Evolutionary conservation across 2,113 vertebrate genomes (phyloP).

Genomic region (Empidonax alnorum): DNA sequence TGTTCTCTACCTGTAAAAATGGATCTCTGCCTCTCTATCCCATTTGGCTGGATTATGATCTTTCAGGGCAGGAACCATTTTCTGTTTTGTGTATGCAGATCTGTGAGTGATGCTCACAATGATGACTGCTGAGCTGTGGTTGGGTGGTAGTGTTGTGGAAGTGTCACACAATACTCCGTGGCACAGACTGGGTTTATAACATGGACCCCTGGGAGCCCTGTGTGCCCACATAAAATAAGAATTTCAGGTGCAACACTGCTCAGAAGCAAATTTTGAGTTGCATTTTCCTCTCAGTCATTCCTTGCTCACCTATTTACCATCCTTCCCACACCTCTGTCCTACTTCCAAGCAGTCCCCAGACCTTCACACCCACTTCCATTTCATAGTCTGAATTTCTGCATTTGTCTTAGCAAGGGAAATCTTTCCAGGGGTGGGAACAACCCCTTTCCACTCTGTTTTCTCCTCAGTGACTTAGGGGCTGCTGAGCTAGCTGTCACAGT

Average conservation of each 20-base stretch:
- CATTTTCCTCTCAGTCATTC: not conserved
- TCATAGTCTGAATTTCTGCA: not conserved
- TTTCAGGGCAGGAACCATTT: not conserved
- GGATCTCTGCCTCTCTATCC: not conserved
- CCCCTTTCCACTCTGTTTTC: not conserved
- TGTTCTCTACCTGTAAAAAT: not conserved
- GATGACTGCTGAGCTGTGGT: not conserved
- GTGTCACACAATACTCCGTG: not conserved
- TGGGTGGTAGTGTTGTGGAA: not conserved
- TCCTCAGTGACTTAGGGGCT: slow-evolving; percentile 75
- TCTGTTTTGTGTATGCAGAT: not conserved
- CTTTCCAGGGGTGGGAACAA: not conserved
- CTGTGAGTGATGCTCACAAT: not conserved
- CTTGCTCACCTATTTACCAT: not conserved
- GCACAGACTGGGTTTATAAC: not conserved
- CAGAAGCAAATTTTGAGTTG: not conserved
- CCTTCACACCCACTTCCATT: not conserved
- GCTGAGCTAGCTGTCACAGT: slow-evolving; percentile 71
- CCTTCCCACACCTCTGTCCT: not conserved
- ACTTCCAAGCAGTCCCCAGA: not conserved
- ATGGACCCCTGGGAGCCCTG: not conserved
- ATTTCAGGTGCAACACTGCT: not conserved
- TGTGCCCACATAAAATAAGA: not conserved
- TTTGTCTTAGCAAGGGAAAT: not conserved
- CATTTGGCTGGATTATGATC: not conserved